Evolutionary conservation across 2,113 vertebrate species (phyloP).

Genomic region (Psilopsiagon aymara): DNA sequence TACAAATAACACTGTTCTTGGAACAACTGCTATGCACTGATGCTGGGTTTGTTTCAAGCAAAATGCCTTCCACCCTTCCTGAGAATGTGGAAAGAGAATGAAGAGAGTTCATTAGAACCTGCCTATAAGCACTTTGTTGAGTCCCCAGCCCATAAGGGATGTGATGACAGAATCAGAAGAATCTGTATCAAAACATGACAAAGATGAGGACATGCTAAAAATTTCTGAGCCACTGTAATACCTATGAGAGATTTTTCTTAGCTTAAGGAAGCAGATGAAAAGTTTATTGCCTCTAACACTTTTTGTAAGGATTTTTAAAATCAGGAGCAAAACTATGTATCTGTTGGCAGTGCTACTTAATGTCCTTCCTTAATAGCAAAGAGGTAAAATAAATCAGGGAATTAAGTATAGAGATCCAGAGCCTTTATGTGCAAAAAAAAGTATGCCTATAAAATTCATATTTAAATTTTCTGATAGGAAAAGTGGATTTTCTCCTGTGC

Average conservation of each 20-base stretch:
- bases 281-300: background rate
- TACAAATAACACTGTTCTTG: background rate
- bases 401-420: background rate
- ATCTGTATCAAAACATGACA: background rate
- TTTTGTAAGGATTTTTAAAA: background rate
- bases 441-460: background rate
- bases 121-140: background rate
- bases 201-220: background rate
- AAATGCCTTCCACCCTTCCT: background rate
- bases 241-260: background rate
- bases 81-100: rapidly evolving
- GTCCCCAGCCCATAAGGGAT: background rate
- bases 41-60: background rate
- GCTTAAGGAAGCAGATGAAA: background rate
- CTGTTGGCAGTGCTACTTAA: background rate
- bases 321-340: background rate
- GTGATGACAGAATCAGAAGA: background rate
- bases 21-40: background rate
- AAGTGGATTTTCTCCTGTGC: background rate
- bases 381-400: background rate
- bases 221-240: background rate
- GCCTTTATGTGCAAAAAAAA: background rate
- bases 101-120: background rate
- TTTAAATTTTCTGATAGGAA: background rate
- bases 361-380: background rate